Evolutionary conservation across 2,888 invertebrate species (phyloP).

Genomic region (Ophraella communa): DNA sequence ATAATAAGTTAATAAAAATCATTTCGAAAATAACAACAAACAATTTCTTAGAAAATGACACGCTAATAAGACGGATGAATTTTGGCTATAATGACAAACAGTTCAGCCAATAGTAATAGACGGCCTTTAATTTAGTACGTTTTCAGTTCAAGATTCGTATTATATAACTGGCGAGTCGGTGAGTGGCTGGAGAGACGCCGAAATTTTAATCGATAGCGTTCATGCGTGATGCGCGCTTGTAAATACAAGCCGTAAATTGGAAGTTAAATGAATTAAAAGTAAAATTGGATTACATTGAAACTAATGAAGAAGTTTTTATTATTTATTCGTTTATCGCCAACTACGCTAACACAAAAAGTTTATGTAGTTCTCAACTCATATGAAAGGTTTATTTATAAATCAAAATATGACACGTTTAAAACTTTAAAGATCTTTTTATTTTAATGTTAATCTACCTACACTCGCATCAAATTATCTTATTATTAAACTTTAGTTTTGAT

Average conservation of each 20-base stretch:
- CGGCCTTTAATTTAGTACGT: background rate
- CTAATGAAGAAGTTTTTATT: too few relatives aligned
- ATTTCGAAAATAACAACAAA: conserved; percentile 16
- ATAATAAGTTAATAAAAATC: background rate
- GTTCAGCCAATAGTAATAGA: background rate
- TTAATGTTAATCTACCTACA: too few relatives aligned
- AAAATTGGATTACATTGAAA: too few relatives aligned
- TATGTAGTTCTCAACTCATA: too few relatives aligned
- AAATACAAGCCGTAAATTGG: background rate
- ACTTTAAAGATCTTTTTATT: too few relatives aligned
- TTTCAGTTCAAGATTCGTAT: background rate
- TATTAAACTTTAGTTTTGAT: too few relatives aligned
- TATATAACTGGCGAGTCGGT: background rate
- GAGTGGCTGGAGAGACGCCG: background rate
- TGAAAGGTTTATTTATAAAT: too few relatives aligned
- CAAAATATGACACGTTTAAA: too few relatives aligned
- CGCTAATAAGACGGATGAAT: background rate
- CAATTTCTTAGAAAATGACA: background rate
- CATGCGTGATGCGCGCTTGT: background rate
- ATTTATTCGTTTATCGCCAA: too few relatives aligned
- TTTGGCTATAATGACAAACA: conserved; percentile 1
- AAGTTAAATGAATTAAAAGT: too few relatives aligned
- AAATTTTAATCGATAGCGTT: background rate
- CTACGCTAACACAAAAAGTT: too few relatives aligned
- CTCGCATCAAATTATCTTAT: too few relatives aligned